Base-by-base conservation (phyloP, 1,140 invertebrate genomes). In the Thalassaphorura encarpata region DNA sequence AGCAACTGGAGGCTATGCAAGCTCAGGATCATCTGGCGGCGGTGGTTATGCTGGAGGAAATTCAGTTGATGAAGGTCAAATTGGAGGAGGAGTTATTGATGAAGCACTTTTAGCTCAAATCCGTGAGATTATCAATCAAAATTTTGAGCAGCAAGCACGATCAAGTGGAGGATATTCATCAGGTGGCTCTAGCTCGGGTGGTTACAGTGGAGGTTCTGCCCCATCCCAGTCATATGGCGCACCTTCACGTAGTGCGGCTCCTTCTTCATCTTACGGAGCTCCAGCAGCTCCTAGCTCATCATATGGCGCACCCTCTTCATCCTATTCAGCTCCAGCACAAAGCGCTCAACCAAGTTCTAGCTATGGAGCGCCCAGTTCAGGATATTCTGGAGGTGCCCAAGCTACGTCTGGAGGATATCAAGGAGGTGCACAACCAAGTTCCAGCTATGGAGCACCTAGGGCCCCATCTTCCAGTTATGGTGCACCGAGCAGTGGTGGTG, bases 61-160 rank as follows among this genome's bases (percentile, higher is more conserved):
- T 36, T 19, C 8, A 42, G 41, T 13, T 42, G 45, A 47, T 13
- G 45, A 47, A 47, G 45, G 45, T 15, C 21, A 21, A 11, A 47
- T 47, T 26, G 45, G 45, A 27, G 19, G 19, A 13, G 45, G 45
- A 8, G 28, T 47, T 47, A 26, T 47, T 21, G 45, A 47, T 47
- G 45, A 47, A 18, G 45, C 19, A 4, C 45, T 47, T 47, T 18
- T 47, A 8, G 28, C 23, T 26, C 45, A 47, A 26, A 26, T 47
- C 21, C 45, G 45, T 27, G 45, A 47, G 13, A 47, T 47, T 47
- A 47, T 47, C 26, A 47, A 42, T 19, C 41, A 42, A 19, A 42
- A 42, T 19, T 8, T 13, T 5, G 5, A n/a, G 13, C 41, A 19
- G 19, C n/a, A n/a, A n/a, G n/a, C n/a, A n/a, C 41, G 19, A 11